Base-by-base conservation (phyloP, 2,888 invertebrate species). In the Chirona hameri region DNA sequence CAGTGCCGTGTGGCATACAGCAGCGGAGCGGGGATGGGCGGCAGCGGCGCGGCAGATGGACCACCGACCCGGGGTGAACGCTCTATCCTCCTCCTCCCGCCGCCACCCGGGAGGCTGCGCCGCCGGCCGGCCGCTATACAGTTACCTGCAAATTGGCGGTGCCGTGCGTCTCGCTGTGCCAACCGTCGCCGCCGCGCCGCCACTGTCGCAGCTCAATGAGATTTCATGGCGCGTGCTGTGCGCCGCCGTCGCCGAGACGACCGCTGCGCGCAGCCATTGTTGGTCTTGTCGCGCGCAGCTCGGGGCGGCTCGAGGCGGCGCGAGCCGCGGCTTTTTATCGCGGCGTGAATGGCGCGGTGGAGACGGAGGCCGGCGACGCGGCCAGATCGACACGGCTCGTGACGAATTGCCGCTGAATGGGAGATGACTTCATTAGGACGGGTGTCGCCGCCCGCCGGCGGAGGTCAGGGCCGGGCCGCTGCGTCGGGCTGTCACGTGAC, bases 71-170 rank as follows among this genome's bases (percentile, higher is more conserved):
- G 72, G 72, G 72, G 72, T 72, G 72, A 72, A 72, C 72, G 72
- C 72, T 72, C 72, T 18, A 9, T 60, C 60, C 60, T 60, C 60
- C 39, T 60, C 72, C 18, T 3, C 29, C 27, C 31, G 27, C 72
- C 29, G 14, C 18, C 29, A 18, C 31, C 29, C 57, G 57, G 57
- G 21, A 57, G 57, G 57, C 57, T 57, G 57, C 57, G 57, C 21
- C 21, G 57, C 57, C 55, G n/a, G 69, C 31, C 31, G 31, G 72
- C 39, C 4, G 39, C 39, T 2, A 7, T 39, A 72, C 72, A 72
- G 72, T 72, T 72, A 72, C 29, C 72, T 72, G 72, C 72, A 29
- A 72, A 72, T 72, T 72, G 31, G 72, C 31, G 5, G 72, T 27
- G 69, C 69, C 69, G 69, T 15, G 72, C 72, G 72, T 72, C 72